Evolutionary conservation across 1,140 invertebrate genomes (phyloP).

Genomic region (Heliconius himera): DNA sequence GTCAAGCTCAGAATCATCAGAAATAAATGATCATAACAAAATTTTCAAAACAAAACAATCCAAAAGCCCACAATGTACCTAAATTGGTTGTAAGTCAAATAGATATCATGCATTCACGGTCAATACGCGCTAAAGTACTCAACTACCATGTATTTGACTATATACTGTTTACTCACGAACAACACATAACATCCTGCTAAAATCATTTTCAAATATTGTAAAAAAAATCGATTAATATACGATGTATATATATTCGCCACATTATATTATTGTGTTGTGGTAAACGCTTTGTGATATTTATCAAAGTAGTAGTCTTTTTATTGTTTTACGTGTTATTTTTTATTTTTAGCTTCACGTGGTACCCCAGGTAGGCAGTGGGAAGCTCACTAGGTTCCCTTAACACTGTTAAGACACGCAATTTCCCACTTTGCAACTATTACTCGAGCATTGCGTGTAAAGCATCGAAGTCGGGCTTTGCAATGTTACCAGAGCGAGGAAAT

Average conservation of each 20-base stretch:
- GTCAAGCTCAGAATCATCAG: too few relatives aligned
- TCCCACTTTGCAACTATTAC: too few relatives aligned
- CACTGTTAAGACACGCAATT: too few relatives aligned
- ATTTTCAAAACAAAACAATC: slow-evolving; percentile 1
- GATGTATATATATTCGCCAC: slow-evolving; percentile 18
- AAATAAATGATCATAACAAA: background rate
- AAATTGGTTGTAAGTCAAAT: slow-evolving; percentile 14
- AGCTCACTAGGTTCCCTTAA: too few relatives aligned
- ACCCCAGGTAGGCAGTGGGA: too few relatives aligned
- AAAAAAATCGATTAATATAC: slow-evolving; percentile 30
- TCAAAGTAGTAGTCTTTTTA: too few relatives aligned
- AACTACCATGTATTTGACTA: slow-evolving; percentile 46
- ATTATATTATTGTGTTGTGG: background rate
- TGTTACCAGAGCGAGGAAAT: too few relatives aligned
- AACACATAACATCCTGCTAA: slow-evolving; percentile 68
- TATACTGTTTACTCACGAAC: slow-evolving; percentile 49
- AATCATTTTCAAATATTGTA: slow-evolving; percentile 42
- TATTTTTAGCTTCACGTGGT: too few relatives aligned
- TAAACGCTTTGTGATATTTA: background rate
- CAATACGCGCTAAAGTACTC: slow-evolving; percentile 32
- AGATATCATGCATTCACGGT: slow-evolving; percentile 34
- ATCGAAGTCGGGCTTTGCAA: too few relatives aligned
- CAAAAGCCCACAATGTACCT: slow-evolving; percentile 14
- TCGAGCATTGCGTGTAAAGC: too few relatives aligned
- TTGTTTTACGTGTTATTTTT: too few relatives aligned